Base-by-base conservation (phyloP, 1,140 invertebrate genomes). In the Atta texana region DNA sequence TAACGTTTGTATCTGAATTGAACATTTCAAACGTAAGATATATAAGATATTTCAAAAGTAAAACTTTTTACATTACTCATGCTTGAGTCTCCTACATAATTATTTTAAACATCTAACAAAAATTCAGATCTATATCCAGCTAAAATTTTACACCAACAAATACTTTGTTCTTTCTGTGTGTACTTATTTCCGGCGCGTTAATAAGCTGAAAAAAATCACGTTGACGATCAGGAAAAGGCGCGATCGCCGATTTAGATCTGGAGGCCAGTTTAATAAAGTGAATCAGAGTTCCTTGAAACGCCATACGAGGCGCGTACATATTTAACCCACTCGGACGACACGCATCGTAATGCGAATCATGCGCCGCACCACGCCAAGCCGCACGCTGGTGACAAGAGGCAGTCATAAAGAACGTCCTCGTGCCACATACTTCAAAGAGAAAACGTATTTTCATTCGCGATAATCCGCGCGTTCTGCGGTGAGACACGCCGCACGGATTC, bases 341-440 rank as follows among this genome's bases (percentile, higher is more conserved):
- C 77, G 84, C 51, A 71, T 57, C 69, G 75, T 53, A 89, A 90
- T 81, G 76, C 55, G 88, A 87, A 76, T 88, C 72, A 74, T 75
- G 68, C 72, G 44, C 44, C 21, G 63, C 18, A 28, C 61, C 59
- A 63, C 82, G 44, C 51, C 53, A 66, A 71, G 51, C 44, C 64
- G 72, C 86, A 53, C 68, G 80, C 80, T 84, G 80, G 80, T 85
- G 89, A 90, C 89, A 90, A 81, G 74, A 66, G 75, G 69, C 80
- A 85, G 86, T 85, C 78, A 90, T 76, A 85, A 90, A 88, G 86
- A 85, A 87, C 77, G 90, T 89, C 90, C 90, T 91, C 85, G 90
- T 91, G 81, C 85, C 85, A 91, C 71, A 91, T 91, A 76, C 55
- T 34, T 55, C 55, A 14, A 72, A 78, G 82, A 74, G 82, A 88